phyloP scores from a whole-genome alignment of 1,140 invertebrate species.

The Atta cephalotes region DNA sequence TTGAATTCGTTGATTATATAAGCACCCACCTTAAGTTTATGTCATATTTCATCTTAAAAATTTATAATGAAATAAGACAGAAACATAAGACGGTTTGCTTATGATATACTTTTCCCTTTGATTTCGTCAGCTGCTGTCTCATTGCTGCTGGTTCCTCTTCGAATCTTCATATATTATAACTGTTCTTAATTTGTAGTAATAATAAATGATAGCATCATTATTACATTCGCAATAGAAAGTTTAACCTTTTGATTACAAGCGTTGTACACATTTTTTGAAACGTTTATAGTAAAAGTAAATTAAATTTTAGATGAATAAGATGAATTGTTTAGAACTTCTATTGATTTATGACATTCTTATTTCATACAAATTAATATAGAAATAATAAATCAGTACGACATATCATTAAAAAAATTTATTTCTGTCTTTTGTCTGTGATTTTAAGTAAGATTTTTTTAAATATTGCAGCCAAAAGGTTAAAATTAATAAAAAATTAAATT shows the following conservation, averaged over 20 bases:
- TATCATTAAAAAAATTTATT: neutral
- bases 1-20: constrained; percentile 81
- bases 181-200: constrained; percentile 6
- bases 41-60: constrained; percentile 86
- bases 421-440: neutral
- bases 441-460: neutral
- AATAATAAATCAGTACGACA: constrained; percentile 1
- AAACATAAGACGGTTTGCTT: constrained; percentile 87
- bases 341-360: neutral
- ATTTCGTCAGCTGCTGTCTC: neutral
- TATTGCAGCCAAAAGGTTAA: neutral
- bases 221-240: neutral
- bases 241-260: neutral
- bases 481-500: constrained; percentile 9
- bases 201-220: neutral
- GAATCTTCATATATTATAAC: neutral
- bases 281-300: neutral
- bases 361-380: neutral
- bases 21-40: constrained; percentile 86
- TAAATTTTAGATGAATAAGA: constrained; percentile 8
- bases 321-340: neutral
- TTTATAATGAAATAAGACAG: constrained; percentile 87
- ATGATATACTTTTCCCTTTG: constrained; percentile 70
- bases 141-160: neutral
- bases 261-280: neutral